A percentile compares a stretch with the other conserved stretches of the same genome.
Conservation (phyloP, 2,888 invertebrate genomes). For the Molorchus minor region DNA sequence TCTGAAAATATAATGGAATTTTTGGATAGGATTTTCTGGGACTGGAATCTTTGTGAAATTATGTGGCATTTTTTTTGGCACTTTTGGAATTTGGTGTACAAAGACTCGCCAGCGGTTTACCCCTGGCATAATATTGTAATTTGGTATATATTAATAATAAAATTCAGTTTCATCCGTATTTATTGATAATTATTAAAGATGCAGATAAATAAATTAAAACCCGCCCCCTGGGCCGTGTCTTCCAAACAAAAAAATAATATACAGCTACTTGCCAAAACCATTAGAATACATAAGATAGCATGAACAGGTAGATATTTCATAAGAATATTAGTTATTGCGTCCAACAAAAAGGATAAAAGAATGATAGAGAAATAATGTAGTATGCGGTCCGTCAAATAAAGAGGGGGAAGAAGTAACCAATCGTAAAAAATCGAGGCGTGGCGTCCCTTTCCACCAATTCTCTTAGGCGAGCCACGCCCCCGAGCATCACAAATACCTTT, state of each 20-base stretch:
- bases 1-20: too few relatives aligned
- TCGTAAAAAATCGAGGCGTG: conserved; percentile 57
- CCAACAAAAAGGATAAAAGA: conserved; percentile 42
- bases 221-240: conserved; percentile 1
- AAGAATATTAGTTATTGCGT: conserved; percentile 47
- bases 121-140: too few relatives aligned
- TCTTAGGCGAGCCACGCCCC: conserved; percentile 50
- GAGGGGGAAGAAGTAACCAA: conserved; percentile 55
- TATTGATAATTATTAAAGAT: too few relatives aligned
- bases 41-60: too few relatives aligned
- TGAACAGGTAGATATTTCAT: conserved; percentile 51
- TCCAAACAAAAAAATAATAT: conserved; percentile 35
- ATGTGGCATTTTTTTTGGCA: too few relatives aligned
- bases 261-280: conserved; percentile 42
- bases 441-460: conserved; percentile 49
- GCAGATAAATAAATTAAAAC: too few relatives aligned
- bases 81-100: too few relatives aligned
- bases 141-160: too few relatives aligned
- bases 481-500: conserved; percentile 47
- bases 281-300: conserved; percentile 46
- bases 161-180: too few relatives aligned
- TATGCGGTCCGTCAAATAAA: conserved; percentile 41
- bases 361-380: conserved; percentile 46
- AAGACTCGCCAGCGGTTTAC: too few relatives aligned
- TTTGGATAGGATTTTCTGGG: too few relatives aligned